Conservation (phyloP, 2,113 vertebrate species). For the Rhombomys opimus region DNA sequence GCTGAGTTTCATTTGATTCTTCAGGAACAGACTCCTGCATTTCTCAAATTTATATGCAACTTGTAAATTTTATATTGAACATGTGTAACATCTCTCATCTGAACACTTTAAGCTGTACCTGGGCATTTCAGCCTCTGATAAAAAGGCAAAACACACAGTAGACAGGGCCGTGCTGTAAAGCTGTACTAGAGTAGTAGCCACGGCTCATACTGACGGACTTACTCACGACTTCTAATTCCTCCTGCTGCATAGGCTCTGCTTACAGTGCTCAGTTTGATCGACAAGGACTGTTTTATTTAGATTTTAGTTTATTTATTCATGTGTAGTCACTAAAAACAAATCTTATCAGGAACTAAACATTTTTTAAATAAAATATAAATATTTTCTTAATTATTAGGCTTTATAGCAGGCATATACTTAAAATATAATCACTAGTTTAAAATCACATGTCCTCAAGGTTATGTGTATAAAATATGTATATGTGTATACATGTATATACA, state of each 20-base stretch:
- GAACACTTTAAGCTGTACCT: slow-evolving; percentile 59
- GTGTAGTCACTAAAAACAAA: not conserved
- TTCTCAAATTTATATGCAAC: slow-evolving; percentile 70
- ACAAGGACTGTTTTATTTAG: not conserved
- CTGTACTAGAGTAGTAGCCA: not conserved
- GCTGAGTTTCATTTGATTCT: slow-evolving; percentile 69
- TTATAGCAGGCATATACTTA: not conserved
- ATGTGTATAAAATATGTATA: not conserved
- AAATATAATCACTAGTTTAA: not conserved
- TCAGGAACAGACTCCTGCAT: slow-evolving; percentile 37
- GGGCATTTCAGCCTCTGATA: slow-evolving; percentile 45
- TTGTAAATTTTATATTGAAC: slow-evolving; percentile 61
- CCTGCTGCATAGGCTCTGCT: not conserved
- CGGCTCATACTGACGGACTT: slow-evolving; percentile 45
- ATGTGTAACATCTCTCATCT: slow-evolving; percentile 65
- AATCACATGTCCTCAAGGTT: not conserved
- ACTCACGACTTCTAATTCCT: not conserved
- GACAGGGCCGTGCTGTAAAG: slow-evolving; percentile 40
- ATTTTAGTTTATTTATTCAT: not conserved
- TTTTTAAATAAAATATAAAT: slow-evolving; percentile 30
- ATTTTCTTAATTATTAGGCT: not conserved
- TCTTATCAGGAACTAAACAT: not conserved
- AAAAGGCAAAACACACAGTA: slow-evolving; percentile 63
- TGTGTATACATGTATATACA: not conserved
- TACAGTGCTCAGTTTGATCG: not conserved